Percentiles rank a stretch among this genome's conserved stretches.
These are phyloP conservation scores for Apodemus sylvaticus DNA, from an alignment of 2,113 vertebrate genomes.

Conservation along the genomic window DNA sequence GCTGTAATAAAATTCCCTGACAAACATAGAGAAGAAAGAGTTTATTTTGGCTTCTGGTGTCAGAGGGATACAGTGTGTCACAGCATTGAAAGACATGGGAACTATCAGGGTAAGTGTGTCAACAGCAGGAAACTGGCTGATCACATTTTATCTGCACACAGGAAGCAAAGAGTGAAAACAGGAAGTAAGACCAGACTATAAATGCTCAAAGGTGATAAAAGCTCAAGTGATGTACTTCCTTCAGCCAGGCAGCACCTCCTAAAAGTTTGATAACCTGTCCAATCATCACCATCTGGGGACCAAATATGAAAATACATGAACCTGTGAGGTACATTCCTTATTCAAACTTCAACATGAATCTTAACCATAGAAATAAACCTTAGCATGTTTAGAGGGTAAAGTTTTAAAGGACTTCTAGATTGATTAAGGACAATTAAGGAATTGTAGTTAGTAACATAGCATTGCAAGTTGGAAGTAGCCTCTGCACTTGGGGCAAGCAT, in stretches of 20 bases:
- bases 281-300: background rate
- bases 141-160: background rate
- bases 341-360: background rate
- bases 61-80: background rate
- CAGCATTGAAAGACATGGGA: background rate
- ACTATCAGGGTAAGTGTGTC: too few species aligned
- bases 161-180: background rate
- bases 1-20: background rate
- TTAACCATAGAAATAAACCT: background rate
- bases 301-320: background rate
- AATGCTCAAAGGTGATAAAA: background rate
- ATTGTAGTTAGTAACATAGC: background rate
- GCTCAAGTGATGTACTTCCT: background rate
- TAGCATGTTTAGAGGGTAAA: background rate
- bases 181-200: background rate
- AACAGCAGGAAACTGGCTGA: background rate
- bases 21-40: background rate
- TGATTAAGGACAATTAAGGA: background rate
- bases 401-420: background rate
- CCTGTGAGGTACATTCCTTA: background rate
- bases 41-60: background rate
- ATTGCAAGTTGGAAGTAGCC: background rate
- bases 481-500: fast-evolving
- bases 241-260: background rate
- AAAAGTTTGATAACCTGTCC: background rate